Evolutionary conservation across 2,888 invertebrate genomes (phyloP).

Genomic region (Cactoblastis cactorum): DNA sequence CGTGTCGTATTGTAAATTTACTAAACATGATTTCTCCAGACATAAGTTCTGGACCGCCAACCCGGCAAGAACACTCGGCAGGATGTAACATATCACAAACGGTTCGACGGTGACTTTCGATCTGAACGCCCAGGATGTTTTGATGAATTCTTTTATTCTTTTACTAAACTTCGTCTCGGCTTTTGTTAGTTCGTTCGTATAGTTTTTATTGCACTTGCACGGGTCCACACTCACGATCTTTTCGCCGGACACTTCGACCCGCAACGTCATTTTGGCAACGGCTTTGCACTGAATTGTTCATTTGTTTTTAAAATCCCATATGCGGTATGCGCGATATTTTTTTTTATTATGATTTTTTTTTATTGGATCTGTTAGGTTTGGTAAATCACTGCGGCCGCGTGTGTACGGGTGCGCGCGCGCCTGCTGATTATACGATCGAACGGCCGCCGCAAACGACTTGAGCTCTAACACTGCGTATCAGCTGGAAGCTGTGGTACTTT

Average conservation of each 20-base stretch:
- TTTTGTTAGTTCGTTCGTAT: constrained; percentile 48
- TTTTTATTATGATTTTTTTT: constrained; percentile 19
- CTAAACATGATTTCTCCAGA: constrained; percentile 79
- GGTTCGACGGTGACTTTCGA: constrained; percentile 82
- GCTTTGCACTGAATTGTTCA: constrained; percentile 50
- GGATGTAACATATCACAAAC: constrained; percentile 81
- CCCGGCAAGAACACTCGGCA: constrained; percentile 83
- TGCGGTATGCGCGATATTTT: constrained; percentile 19
- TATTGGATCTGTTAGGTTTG: constrained; percentile 21
- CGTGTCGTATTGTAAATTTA: constrained; percentile 74
- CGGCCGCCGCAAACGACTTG: constrained; percentile 51
- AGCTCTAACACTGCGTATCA: constrained; percentile 62
- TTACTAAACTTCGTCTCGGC: constrained; percentile 55
- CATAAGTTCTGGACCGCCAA: constrained; percentile 77
- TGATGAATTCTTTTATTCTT: constrained; percentile 58
- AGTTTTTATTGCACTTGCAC: constrained; percentile 59
- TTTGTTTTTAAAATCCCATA: constrained; percentile 45
- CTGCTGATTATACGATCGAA: constrained; percentile 36
- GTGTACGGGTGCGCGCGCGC: constrained; percentile 49
- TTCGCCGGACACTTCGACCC: constrained; percentile 71
- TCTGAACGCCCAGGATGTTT: constrained; percentile 61
- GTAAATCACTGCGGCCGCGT: constrained; percentile 25
- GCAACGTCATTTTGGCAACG: constrained; percentile 68
- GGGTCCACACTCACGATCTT: constrained; percentile 60
- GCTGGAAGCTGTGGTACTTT: constrained; percentile 61